Conservation (phyloP, 2,113 vertebrate genomes). For the Rousettus leschenaultii region DNA sequence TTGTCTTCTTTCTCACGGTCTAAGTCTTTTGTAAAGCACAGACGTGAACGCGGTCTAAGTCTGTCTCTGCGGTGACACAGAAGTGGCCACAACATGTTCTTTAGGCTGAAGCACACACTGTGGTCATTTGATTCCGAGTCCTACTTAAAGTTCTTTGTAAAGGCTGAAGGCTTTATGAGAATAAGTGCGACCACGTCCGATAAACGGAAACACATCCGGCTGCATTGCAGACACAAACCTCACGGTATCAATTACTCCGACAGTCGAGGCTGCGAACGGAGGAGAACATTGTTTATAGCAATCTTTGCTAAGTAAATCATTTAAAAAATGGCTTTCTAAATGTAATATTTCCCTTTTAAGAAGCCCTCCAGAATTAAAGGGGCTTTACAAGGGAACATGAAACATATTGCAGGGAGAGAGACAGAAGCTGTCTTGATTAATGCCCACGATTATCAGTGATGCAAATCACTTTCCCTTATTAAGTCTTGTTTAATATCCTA, state of each 20-base stretch:
- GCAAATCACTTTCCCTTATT: conserved; percentile 99
- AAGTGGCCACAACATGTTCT: conserved; percentile 64
- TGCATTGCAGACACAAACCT: conserved; percentile 74
- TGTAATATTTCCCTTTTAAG: conserved; percentile 92
- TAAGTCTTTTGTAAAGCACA: background rate
- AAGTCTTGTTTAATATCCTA: conserved; percentile 99
- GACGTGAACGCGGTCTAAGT: conserved; percentile 4
- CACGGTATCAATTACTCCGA: conserved; percentile 83
- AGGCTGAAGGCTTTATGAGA: conserved; percentile 79
- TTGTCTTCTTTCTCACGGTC: conserved; percentile 40
- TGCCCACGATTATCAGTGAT: conserved; percentile 96
- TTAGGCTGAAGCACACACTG: conserved; percentile 71
- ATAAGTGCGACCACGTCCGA: conserved; percentile 79
- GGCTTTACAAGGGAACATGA: conserved; percentile 93
- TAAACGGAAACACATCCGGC: conserved; percentile 85
- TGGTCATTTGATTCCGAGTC: conserved; percentile 79
- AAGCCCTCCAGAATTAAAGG: conserved; percentile 94
- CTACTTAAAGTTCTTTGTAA: conserved; percentile 65
- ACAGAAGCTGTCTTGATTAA: conserved; percentile 98
- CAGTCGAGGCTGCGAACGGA: conserved; percentile 82
- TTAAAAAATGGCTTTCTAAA: conserved; percentile 87
- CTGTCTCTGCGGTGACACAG: background rate
- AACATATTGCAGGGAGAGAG: conserved; percentile 91
- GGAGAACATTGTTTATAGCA: conserved; percentile 84
- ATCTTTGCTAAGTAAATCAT: conserved; percentile 88